Percentiles rank a stretch among this genome's conserved stretches.
Evolutionary conservation across 2,888 invertebrate species (phyloP).

Genomic region (Philonicus albiceps): DNA sequence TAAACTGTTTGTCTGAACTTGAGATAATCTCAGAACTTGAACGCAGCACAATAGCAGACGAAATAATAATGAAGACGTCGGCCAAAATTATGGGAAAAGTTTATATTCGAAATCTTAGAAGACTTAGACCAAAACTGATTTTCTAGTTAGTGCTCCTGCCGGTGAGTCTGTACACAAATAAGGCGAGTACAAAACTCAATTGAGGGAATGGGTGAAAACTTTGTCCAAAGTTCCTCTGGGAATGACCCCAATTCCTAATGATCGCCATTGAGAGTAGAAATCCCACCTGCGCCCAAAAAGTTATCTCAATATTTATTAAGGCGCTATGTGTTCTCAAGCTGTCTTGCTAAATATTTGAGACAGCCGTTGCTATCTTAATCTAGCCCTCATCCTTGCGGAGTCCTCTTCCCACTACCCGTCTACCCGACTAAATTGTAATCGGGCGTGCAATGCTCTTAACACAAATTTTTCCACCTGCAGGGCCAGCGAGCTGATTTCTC

Average conservation of each 20-base stretch:
- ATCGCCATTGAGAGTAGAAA: background rate
- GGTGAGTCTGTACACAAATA: background rate
- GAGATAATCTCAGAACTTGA: background rate
- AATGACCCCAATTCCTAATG: background rate
- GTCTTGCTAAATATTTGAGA: background rate
- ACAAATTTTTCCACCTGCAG: background rate
- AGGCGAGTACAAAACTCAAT: background rate
- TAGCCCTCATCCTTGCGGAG: background rate
- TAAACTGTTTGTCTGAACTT: background rate
- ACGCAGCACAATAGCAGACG: background rate
- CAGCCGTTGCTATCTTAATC: background rate
- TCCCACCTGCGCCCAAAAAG: background rate
- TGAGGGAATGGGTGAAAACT: background rate
- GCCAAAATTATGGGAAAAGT: background rate
- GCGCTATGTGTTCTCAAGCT: background rate
- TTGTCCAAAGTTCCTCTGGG: background rate
- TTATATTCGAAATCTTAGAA: background rate
- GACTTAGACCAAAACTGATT: background rate
- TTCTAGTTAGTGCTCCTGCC: background rate
- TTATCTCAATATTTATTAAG: background rate
- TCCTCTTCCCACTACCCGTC: no score
- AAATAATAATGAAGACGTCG: background rate
- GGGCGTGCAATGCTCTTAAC: background rate
- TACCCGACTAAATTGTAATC: background rate
- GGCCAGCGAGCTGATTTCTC: background rate